Evolutionary conservation across 1,140 invertebrate species (phyloP).

Genomic region (Archegozetes longisetosus): DNA sequence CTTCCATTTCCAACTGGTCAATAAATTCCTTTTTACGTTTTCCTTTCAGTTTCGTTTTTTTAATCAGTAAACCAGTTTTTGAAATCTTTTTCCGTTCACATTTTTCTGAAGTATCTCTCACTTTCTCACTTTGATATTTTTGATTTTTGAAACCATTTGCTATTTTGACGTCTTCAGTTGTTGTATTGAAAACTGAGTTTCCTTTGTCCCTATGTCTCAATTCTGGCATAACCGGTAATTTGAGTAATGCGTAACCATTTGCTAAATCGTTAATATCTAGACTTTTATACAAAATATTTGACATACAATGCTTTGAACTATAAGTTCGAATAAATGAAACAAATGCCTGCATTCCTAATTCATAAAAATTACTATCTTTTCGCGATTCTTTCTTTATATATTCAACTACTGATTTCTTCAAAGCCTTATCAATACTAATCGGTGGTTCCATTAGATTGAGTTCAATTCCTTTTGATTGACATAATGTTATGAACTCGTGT

Average conservation of each 20-base stretch:
- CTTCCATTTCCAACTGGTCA: constrained; percentile 55
- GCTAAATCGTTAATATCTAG: constrained; percentile 70
- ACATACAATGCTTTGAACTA: constrained; percentile 27
- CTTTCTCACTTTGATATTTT: background rate
- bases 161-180: constrained; percentile 50
- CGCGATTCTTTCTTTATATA: constrained; percentile 18
- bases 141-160: constrained; percentile 43
- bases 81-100: constrained; percentile 38
- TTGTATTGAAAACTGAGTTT: constrained; percentile 48
- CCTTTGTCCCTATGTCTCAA: constrained; percentile 47
- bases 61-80: constrained; percentile 2
- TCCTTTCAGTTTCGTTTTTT: constrained; percentile 27
- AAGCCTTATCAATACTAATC: constrained; percentile 9
- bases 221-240: constrained; percentile 88
- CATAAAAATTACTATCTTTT: constrained; percentile 56
- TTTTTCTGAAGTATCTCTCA: constrained; percentile 56
- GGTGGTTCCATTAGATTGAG: constrained; percentile 21
- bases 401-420: constrained; percentile 31
- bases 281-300: constrained; percentile 36
- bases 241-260: constrained; percentile 68
- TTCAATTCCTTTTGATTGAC: constrained; percentile 42
- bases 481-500: constrained; percentile 73
- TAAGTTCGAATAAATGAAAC: constrained; percentile 90
- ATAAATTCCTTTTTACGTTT: constrained; percentile 36
- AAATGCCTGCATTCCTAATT: constrained; percentile 78